Evolutionary conservation across 2,888 invertebrate genomes (phyloP).

Genomic region (Melinaea menophilus): DNA sequence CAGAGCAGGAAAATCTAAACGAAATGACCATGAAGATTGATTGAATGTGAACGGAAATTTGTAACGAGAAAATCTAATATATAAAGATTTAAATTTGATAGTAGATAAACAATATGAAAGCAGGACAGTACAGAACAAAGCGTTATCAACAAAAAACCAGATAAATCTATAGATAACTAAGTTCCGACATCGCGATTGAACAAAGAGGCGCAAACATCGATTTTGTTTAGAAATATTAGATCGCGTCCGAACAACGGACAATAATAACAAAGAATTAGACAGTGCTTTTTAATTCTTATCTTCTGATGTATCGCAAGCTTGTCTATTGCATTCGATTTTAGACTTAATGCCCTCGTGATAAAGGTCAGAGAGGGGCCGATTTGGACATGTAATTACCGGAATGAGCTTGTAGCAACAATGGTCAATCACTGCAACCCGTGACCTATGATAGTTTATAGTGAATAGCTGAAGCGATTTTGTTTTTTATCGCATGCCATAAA

Average conservation of each 20-base stretch:
- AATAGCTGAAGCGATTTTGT: background rate
- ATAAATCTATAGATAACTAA: background rate
- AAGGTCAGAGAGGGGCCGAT: background rate
- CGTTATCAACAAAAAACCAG: background rate
- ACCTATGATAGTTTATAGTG: conserved; percentile 19
- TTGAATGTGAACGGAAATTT: no score
- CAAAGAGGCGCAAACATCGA: conserved; percentile 30
- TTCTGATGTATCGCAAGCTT: conserved; percentile 30
- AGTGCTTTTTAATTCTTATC: conserved; percentile 39
- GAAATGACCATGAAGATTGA: no score
- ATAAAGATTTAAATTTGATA: no score
- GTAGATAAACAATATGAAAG: background rate
- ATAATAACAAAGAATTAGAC: conserved; percentile 36
- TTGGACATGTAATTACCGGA: conserved; percentile 30
- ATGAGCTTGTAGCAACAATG: conserved; percentile 31
- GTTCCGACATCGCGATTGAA: conserved; percentile 11
- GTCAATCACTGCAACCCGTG: conserved; percentile 32
- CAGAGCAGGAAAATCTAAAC: no score
- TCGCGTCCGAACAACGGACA: conserved; percentile 27
- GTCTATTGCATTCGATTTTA: background rate
- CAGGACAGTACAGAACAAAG: background rate
- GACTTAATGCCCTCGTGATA: conserved; percentile 6
- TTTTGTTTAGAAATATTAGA: conserved; percentile 28
- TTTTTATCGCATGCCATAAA: background rate
- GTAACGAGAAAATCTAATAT: no score